A percentile compares a stretch with the other conserved stretches of the same genome.
Conservation (phyloP, 1,140 invertebrate species). For the Drosophila repleta region DNA sequence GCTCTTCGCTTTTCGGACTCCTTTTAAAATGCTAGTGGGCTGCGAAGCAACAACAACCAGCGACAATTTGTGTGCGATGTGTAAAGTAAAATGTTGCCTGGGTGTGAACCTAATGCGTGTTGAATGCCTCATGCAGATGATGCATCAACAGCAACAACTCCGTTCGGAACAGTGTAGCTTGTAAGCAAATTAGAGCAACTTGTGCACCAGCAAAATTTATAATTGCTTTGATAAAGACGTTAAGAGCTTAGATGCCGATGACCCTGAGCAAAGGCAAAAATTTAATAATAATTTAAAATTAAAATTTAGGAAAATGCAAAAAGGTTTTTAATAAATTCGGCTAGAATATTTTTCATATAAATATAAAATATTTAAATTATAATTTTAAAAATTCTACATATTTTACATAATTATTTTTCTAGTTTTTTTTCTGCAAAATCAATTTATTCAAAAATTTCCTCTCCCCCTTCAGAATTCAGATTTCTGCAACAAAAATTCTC, state of each 20-base stretch:
- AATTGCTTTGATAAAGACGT: conserved; percentile 71
- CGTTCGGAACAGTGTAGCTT: conserved; percentile 38
- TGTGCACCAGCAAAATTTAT: conserved; percentile 27
- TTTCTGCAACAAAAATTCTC: background rate
- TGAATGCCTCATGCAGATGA: conserved; percentile 50
- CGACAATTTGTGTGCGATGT: conserved; percentile 79
- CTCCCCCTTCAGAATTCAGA: no score
- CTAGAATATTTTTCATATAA: no score
- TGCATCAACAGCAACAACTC: conserved; percentile 24
- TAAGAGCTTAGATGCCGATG: conserved; percentile 41
- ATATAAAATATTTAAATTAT: no score
- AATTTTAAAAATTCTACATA: no score
- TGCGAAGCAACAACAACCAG: conserved; percentile 44
- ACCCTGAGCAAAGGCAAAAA: conserved; percentile 13
- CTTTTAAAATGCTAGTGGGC: conserved; percentile 57
- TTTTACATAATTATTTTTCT: no score
- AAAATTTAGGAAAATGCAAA: background rate
- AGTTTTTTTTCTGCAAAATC: no score
- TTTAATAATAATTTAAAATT: background rate
- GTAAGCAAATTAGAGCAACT: conserved; percentile 78
- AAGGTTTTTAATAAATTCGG: no score
- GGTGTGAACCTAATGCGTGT: conserved; percentile 79
- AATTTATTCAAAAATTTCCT: no score
- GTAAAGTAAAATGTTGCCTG: conserved; percentile 77
- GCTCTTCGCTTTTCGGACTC: conserved; percentile 19